phyloP scores from a whole-genome alignment of 1,140 invertebrate genomes.

The Halictus rubicundus region DNA sequence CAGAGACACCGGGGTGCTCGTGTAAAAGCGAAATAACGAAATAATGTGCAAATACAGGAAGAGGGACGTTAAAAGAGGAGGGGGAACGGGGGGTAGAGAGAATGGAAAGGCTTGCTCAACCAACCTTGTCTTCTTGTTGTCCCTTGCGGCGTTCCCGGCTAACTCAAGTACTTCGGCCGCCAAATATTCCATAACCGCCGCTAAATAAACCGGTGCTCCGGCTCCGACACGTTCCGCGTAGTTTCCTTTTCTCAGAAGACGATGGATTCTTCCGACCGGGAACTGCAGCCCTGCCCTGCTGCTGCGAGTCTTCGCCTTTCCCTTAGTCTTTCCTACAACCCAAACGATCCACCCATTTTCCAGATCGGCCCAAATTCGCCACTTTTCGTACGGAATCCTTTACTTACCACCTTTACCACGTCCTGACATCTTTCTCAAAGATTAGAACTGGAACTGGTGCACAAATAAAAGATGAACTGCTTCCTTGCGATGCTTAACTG shows the following conservation, averaged over 20 bases:
- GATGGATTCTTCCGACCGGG: conserved; percentile 84
- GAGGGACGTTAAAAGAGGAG: not conserved
- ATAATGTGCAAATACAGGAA: not conserved
- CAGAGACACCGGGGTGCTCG: not conserved
- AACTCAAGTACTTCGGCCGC: conserved; percentile 84
- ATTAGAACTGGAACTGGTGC: conserved; percentile 1
- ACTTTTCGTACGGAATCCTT: not conserved
- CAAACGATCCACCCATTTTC: not conserved
- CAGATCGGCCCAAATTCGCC: not conserved
- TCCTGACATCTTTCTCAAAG: conserved; percentile 62
- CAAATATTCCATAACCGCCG: conserved; percentile 83
- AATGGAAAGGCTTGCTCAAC: conserved; percentile 39
- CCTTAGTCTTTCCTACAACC: conserved; percentile 77
- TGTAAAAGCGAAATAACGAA: not conserved
- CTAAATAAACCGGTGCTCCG: conserved; percentile 85
- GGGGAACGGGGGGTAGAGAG: not conserved
- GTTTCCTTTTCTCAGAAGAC: conserved; percentile 84
- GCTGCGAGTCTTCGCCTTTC: conserved; percentile 83
- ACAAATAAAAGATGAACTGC: not conserved
- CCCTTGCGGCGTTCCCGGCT: conserved; percentile 81
- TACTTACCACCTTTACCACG: conserved; percentile 70
- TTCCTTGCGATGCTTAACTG: conserved; percentile 30
- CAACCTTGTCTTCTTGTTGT: conserved; percentile 79
- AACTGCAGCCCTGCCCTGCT: conserved; percentile 86
- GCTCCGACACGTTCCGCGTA: conserved; percentile 84